Percentiles rank a stretch among this genome's conserved stretches.
Evolutionary conservation across 2,888 invertebrate genomes (phyloP).

Genomic region (Philopedon plagiatum): DNA sequence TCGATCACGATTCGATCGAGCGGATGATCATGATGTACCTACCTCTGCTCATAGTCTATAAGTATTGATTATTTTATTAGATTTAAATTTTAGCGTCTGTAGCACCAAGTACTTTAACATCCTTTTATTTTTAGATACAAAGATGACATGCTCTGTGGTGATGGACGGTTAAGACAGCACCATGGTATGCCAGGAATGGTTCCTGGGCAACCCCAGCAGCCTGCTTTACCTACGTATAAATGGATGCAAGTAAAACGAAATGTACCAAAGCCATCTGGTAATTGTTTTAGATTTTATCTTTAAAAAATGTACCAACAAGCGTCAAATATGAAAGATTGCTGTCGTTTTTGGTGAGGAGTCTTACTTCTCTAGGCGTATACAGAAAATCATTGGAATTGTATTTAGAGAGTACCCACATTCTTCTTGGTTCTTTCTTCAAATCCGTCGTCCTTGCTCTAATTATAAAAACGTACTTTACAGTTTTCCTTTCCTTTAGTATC

Average conservation of each 20-base stretch:
- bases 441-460: no score
- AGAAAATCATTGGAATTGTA: no score
- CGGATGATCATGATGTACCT: no score
- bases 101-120: neutral
- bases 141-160: slow-evolving; percentile 69
- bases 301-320: no score
- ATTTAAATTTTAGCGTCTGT: neutral
- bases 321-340: no score
- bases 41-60: no score
- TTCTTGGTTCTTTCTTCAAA: no score
- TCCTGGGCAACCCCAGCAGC: slow-evolving; percentile 72
- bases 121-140: slow-evolving; percentile 70
- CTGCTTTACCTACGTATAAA: slow-evolving; percentile 91
- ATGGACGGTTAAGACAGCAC: slow-evolving; percentile 65
- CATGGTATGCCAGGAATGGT: slow-evolving; percentile 59
- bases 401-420: no score
- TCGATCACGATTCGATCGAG: no score
- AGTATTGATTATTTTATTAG: no score
- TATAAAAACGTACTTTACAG: neutral
- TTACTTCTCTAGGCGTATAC: no score
- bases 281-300: slow-evolving; percentile 62
- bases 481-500: slow-evolving; percentile 33
- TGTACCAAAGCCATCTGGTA: slow-evolving; percentile 93
- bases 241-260: slow-evolving; percentile 99
- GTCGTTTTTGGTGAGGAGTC: no score